Base-by-base conservation (phyloP, 2,888 invertebrate species). In the Drosophila emarginata region DNA sequence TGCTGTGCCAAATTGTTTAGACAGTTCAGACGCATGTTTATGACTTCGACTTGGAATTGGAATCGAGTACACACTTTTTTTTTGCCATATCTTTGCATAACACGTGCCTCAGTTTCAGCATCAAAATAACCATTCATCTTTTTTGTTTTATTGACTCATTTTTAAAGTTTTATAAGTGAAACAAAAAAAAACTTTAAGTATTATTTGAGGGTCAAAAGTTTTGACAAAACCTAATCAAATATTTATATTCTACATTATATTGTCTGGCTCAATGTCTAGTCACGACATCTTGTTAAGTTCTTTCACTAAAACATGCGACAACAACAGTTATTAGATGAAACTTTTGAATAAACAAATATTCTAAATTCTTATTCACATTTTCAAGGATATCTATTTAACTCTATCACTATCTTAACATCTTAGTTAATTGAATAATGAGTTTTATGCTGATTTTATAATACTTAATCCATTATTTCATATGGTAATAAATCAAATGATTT, bases 1-100 rank as follows among this genome's bases (percentile, higher is more conserved):
- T 68, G 81, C 64, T 82, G 82, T 18, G 81, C 68, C 65, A 74
- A 81, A 78, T 78, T 61, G 80, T 67, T 79, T 65, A 70, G 72
- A 78, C 72, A 67, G 67, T 61, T 74, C 56, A 32, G 60, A 61
- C 51, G 66, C 54, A 74, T 56, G 72, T 61, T 72, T 54, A 64
- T 62, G 73, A 18, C 37, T 64, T 51, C 61, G 62, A 61, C 50
- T n/a, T n/a, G n/a, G n/a, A n/a, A 61, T 62, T 37, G 39, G 45
- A 21, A 45, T 21, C 45, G 45, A 45, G 18, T 45, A 45, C 21
- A 45, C n/a, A 56, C 61, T 63, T 15, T 14, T 52, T 74, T 39
- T 5, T 15, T 45, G 12, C 11, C 18, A 18, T 45, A 45, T 45
- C 21, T 21, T 77, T 77, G 67, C 72, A 68, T 80, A 68, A 28